A percentile compares a stretch with the other conserved stretches of the same genome.
These are phyloP conservation scores for Ceuthmochares aereus DNA, from an alignment of 2,113 vertebrate species.

Conservation along the genomic window DNA sequence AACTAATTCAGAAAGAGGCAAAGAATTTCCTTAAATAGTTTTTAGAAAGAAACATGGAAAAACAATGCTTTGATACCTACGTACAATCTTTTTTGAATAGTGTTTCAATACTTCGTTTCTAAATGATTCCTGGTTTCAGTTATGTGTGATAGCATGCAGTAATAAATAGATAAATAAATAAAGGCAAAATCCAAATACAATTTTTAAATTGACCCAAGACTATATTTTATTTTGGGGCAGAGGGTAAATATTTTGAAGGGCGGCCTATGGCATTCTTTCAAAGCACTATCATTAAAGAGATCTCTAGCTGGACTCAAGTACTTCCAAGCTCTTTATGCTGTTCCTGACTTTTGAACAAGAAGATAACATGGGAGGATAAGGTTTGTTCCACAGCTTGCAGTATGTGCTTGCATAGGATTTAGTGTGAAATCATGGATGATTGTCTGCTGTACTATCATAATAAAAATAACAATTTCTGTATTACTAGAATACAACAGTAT, in stretches of 20 bases:
- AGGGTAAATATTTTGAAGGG: background rate
- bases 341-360: background rate
- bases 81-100: background rate
- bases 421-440: background rate
- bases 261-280: background rate
- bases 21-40: background rate
- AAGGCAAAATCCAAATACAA: background rate
- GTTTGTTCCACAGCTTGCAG: background rate
- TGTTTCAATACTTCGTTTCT: background rate
- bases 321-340: background rate
- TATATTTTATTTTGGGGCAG: background rate
- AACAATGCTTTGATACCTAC: background rate
- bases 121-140: background rate
- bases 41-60: background rate
- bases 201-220: background rate
- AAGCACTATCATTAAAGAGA: background rate
- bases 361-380: background rate
- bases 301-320: background rate
- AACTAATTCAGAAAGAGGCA: background rate
- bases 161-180: background rate
- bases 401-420: background rate
- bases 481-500: background rate
- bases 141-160: accelerated
- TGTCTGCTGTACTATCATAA: background rate
- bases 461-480: background rate